phyloP scores from a whole-genome alignment of 2,797 vertebrate species.

The Malurus leucopterus region DNA sequence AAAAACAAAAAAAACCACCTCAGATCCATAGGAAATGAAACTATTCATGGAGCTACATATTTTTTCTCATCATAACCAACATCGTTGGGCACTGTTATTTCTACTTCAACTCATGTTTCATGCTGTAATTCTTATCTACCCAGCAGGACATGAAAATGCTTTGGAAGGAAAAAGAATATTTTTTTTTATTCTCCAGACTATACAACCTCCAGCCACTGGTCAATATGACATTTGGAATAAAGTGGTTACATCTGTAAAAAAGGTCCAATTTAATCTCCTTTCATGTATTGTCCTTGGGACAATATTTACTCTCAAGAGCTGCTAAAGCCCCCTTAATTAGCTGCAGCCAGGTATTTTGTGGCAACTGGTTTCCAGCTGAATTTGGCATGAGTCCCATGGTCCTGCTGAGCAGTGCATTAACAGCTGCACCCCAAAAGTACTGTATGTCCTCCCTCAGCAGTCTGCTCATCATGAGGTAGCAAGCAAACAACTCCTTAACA shows the following conservation, averaged over 20 bases:
- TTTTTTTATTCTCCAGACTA: not conserved
- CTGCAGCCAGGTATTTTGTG: not conserved
- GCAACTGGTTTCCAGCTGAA: not conserved
- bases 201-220: not conserved
- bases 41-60: not conserved
- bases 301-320: not conserved
- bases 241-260: not conserved
- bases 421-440: not conserved
- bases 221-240: not conserved
- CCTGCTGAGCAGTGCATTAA: not conserved
- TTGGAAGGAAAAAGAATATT: not conserved
- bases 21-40: not conserved
- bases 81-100: not conserved
- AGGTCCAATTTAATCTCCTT: not conserved
- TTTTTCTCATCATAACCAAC: not conserved
- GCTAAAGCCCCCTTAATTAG: not conserved
- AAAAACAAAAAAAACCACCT: not conserved
- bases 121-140: not conserved
- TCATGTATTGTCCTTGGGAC: rapidly evolving
- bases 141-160: not conserved
- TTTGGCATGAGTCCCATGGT: not conserved
- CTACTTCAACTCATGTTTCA: not conserved
- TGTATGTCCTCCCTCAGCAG: not conserved
- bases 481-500: not conserved
- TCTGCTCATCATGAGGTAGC: not conserved